Percentiles rank a stretch among this genome's conserved stretches.
Evolutionary conservation across 2,888 invertebrate genomes (phyloP).

Genomic region (Nomada fabriciana): DNA sequence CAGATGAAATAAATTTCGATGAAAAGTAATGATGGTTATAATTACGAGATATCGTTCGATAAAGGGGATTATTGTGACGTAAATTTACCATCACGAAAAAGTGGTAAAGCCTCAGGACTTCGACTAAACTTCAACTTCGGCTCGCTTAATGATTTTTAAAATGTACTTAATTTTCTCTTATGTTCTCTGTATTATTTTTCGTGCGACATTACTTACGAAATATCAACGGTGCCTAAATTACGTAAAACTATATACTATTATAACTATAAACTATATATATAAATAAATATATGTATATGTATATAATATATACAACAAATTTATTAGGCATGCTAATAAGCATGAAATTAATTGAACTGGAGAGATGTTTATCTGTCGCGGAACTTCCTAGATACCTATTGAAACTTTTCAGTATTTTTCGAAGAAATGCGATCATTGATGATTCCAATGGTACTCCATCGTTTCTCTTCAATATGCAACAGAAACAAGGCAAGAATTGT

Average conservation of each 20-base stretch:
- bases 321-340: neutral
- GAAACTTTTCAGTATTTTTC: neutral
- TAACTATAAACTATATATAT: no score
- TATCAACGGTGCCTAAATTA: neutral
- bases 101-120: neutral
- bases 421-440: neutral
- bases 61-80: neutral
- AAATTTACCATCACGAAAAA: neutral
- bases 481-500: constrained; percentile 1
- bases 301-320: neutral
- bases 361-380: neutral
- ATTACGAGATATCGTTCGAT: constrained; percentile 4
- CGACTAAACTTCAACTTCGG: constrained; percentile 5
- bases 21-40: neutral
- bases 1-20: neutral
- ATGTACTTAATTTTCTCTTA: neutral
- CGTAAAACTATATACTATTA: neutral
- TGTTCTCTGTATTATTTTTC: neutral
- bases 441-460: constrained; percentile 9
- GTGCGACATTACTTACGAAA: neutral
- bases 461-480: neutral
- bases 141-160: neutral
- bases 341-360: neutral
- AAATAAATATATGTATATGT: no score
- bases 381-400: neutral